Evolutionary conservation across 2,888 invertebrate species (phyloP), one percentile per base, ranked within the genome.

Genomic region (Stenodera caucasica): DNA sequence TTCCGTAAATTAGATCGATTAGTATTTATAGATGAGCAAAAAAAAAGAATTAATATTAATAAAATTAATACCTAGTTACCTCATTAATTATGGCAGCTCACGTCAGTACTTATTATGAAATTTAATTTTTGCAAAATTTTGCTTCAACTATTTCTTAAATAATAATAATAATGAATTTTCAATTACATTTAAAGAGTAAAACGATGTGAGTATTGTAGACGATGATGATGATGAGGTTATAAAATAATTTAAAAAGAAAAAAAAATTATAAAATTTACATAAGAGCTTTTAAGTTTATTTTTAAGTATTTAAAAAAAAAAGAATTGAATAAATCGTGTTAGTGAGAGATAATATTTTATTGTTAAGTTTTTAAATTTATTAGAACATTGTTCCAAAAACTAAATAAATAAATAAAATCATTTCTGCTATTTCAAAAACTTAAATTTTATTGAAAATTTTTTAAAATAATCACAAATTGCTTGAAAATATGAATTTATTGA

Each of bases 31-130:
- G 65, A 63, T 64, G 21, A 40, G 53, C 15, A 58, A 45, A 30
- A 45, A 58, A 45, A 55, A 32, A 37, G 33, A 54, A 53, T n/a
- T n/a, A n/a, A n/a, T n/a, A 54, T 50, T 55, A 54, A 58, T 64
- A 55, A 55, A 60, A 59, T 67, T 64, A 71, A 72, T 69, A 70
- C 67, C 70, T 73, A 68, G 70, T 70, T 72, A 72, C 70, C 70
- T 72, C 69, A 61, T 64, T 60, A 60, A 67, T 57, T 57, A 57
- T 59, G 63, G 61, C 65, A 61, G 58, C 57, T 58, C 57, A 60
- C 59, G 40, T 69, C 67, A 61, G 67, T 67, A 66, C 63, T 67
- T 65, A 65, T 55, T 57, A 54, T 63, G 51, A 59, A 49, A 57
- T 49, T 55, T 45, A 18, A 18, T 21, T 40, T 40, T 40, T 18